These are phyloP conservation scores for Drosophila tristis DNA, from an alignment of 1,140 invertebrate genomes.

Conservation along the genomic window DNA sequence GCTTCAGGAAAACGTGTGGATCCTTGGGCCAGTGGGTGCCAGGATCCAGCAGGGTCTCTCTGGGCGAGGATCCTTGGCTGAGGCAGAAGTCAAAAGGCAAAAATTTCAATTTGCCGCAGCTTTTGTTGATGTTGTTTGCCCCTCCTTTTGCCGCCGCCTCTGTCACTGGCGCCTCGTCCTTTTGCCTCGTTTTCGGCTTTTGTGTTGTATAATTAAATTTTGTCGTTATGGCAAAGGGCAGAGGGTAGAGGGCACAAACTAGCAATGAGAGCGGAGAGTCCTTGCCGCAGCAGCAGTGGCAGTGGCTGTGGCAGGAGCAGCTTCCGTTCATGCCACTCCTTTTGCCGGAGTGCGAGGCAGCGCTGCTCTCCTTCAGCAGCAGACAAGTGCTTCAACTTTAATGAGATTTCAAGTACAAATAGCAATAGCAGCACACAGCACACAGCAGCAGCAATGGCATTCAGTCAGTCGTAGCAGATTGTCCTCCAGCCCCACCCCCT, in stretches of 20 bases:
- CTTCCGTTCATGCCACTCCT: neutral
- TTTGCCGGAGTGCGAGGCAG: neutral
- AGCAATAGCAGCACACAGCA: slow-evolving; percentile 24
- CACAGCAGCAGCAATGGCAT: slow-evolving; percentile 25
- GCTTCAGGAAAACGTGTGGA: neutral
- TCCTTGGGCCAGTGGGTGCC: neutral
- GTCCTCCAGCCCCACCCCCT: neutral
- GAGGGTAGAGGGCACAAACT: slow-evolving; percentile 8
- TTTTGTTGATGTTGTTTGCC: slow-evolving; percentile 57
- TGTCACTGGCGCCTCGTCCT: slow-evolving; percentile 6
- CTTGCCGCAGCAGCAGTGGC: too few species aligned
- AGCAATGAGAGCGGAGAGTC: neutral
- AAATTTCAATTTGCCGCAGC: slow-evolving; percentile 71
- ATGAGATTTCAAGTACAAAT: slow-evolving; percentile 82
- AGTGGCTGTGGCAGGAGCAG: too few species aligned
- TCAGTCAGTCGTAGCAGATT: slow-evolving; percentile 26
- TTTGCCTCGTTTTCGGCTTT: slow-evolving; percentile 36
- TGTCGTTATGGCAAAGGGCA: slow-evolving; percentile 36
- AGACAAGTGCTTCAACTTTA: slow-evolving; percentile 76
- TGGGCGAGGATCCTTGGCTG: neutral
- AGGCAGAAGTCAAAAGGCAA: slow-evolving; percentile 63
- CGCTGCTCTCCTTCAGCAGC: slow-evolving; percentile 32
- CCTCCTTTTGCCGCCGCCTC: neutral
- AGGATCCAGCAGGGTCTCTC: neutral
- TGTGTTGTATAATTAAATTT: slow-evolving; percentile 75